Conservation (phyloP, 2,113 vertebrate species). For the Engystomops pustulosus region DNA sequence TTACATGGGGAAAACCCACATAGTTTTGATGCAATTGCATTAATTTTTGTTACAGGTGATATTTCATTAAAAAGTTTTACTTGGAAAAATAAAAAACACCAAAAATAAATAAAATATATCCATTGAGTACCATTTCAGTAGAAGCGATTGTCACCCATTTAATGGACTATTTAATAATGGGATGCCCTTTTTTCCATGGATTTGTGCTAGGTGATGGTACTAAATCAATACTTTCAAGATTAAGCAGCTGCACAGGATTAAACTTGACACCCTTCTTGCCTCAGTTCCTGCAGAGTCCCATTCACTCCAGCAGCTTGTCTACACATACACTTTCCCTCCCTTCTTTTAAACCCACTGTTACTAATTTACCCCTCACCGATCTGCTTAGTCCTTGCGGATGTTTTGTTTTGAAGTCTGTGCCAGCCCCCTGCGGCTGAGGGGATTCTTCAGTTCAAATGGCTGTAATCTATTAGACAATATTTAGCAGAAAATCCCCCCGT, state of each 20-base stretch:
- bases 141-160: too few species aligned
- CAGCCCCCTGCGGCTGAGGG: conserved; percentile 66
- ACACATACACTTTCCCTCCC: conserved; percentile 67
- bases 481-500: conserved; percentile 65
- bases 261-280: conserved; percentile 64
- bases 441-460: conserved; percentile 74
- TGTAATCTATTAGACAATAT: conserved; percentile 76
- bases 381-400: conserved; percentile 67
- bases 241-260: conserved; percentile 82
- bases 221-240: conserved; percentile 63
- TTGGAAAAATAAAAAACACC: too few species aligned
- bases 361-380: conserved; percentile 68
- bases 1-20: too few species aligned
- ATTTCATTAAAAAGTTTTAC: too few species aligned
- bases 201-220: conserved; percentile 56
- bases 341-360: conserved; percentile 63
- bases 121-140: too few species aligned
- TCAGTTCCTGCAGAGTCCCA: conserved; percentile 61
- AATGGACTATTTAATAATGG: conserved; percentile 44
- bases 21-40: too few species aligned
- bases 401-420: conserved; percentile 72
- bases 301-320: conserved; percentile 66
- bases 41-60: too few species aligned
- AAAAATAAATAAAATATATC: too few species aligned
- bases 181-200: conserved; percentile 30